phyloP scores from a whole-genome alignment of 2,888 invertebrate species.

The Tolmerus cingulatus region DNA sequence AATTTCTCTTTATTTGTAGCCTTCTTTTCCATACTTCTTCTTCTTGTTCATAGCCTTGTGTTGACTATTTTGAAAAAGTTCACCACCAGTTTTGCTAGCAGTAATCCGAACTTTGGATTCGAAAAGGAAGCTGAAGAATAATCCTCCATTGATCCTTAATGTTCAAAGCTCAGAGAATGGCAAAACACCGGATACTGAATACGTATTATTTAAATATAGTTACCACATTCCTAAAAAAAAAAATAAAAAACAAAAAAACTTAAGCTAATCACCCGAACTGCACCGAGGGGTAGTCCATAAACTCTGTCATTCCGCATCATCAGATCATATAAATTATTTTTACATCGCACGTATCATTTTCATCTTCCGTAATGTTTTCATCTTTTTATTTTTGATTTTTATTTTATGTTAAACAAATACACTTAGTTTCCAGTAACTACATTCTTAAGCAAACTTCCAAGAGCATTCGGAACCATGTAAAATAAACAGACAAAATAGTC shows the following conservation, averaged over 20 bases:
- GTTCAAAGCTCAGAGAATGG: neutral
- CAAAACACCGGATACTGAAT: neutral
- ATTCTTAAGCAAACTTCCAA: constrained; percentile 24
- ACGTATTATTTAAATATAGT: constrained; percentile 20
- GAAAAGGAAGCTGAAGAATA: neutral
- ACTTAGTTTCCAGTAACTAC: constrained; percentile 18
- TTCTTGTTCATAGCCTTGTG: neutral
- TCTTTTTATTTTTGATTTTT: constrained; percentile 9
- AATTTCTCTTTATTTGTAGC: neutral
- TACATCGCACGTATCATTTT: constrained; percentile 45
- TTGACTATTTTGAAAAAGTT: neutral
- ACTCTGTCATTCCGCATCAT: constrained; percentile 15
- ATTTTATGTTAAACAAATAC: neutral
- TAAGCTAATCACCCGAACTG: neutral
- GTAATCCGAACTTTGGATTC: neutral
- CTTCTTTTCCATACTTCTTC: neutral
- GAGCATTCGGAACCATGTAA: neutral
- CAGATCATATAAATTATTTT: constrained; percentile 48
- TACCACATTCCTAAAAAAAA: neutral
- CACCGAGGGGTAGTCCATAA: neutral
- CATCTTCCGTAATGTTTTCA: constrained; percentile 26
- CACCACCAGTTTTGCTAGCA: neutral
- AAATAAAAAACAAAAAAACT: neutral
- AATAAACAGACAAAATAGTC: constrained; percentile 1
- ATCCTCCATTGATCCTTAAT: neutral